Evolutionary conservation across 2,797 vertebrate genomes (phyloP).

Genomic region (Ptychadena robeensis): DNA sequence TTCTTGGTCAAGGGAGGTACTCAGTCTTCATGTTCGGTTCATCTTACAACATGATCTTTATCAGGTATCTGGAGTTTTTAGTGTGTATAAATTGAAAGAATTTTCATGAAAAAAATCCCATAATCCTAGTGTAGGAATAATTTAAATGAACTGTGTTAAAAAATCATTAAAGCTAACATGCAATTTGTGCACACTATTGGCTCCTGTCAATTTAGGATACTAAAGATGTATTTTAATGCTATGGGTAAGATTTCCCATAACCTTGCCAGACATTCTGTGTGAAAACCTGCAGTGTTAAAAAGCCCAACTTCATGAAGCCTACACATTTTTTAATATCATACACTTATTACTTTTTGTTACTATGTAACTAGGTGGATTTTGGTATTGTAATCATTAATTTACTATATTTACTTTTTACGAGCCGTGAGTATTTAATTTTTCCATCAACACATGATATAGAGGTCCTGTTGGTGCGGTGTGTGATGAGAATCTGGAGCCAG

Average conservation of each 20-base stretch:
- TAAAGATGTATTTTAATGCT: background rate
- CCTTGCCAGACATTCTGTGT: background rate
- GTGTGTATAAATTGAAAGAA: conserved; percentile 9
- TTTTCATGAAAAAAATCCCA: conserved; percentile 13
- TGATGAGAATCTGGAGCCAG: background rate
- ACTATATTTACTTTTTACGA: too few species aligned
- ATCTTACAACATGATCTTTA: conserved; percentile 29
- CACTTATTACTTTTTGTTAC: too few species aligned
- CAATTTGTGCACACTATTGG: too few species aligned
- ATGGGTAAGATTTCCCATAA: background rate
- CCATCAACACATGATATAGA: background rate
- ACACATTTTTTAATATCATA: too few species aligned
- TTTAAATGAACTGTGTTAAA: conserved; percentile 17
- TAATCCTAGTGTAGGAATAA: conserved; percentile 17
- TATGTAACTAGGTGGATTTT: too few species aligned
- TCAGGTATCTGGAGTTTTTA: background rate
- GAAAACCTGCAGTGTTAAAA: background rate
- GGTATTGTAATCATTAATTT: too few species aligned
- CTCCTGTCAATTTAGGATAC: background rate
- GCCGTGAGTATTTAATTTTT: too few species aligned
- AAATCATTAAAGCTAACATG: conserved; percentile 6
- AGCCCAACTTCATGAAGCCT: background rate
- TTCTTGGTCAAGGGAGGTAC: conserved; percentile 12
- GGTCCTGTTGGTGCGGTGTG: background rate
- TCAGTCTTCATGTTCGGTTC: conserved; percentile 40